Evolutionary conservation across 2,113 vertebrate genomes (phyloP), one percentile per base, ranked within the genome.

Genomic region (Collichthys lucidus): DNA sequence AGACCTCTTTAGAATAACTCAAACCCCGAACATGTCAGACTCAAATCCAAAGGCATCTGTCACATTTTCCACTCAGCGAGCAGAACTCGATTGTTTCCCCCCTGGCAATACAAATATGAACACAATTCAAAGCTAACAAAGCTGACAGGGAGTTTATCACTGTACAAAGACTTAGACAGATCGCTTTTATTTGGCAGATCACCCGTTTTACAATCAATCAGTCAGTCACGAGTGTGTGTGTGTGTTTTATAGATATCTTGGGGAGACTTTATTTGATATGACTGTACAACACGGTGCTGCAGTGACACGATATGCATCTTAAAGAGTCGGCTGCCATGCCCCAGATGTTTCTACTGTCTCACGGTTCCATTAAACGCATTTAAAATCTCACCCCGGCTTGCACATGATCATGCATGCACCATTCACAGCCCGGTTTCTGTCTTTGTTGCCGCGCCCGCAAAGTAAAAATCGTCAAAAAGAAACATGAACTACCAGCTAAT

Each of bases 1-100:
- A 82, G 91, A 92, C 86, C 80, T 84, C 76, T 90, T 76, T 70
- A 85, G 85, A 92, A 91, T 92, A 89, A 93, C 82, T 94, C 89
- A 90, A 90, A 86, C 64, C 44, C 61, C 3, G 83, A 91, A 83
- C 80, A 66, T 64, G 86, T 92, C 89, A 69, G 73, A 74, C 79
- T 83, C 77, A 6, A 64, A 47, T 87, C 72, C 84, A 73, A 79
- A 72, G 66, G 74, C 77, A 80, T 69, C 67, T 35, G 67, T 88
- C 86, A 79, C 62, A 68, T 88, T 93, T 91, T 94, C 91, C 89
- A 88, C 59, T 67, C 60, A 17, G 68, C 65, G 55, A 63, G 72
- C 80, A 85, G 44, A 82, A 55, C 60, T 77, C 47, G 62, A 79
- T 63, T 12, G 42, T 67, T 78, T 62, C 63, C 64, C 59, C 59